Evolutionary conservation across 2,888 invertebrate genomes (phyloP).

Genomic region (Scaptomyza reducta): DNA sequence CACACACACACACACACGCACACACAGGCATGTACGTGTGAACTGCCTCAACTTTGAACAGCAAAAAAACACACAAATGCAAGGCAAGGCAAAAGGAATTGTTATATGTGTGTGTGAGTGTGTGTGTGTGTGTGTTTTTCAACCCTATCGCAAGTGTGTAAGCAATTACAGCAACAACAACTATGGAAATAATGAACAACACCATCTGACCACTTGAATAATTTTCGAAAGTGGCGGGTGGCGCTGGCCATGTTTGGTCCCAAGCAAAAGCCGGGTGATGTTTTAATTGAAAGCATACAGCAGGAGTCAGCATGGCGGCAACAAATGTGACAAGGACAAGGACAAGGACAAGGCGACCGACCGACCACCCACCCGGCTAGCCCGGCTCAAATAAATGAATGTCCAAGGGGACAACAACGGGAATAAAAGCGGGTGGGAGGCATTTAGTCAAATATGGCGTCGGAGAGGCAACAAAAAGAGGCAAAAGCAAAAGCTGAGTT

Average conservation of each 20-base stretch:
- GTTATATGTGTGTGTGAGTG: constrained; percentile 23
- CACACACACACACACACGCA: not conserved
- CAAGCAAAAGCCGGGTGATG: constrained; percentile 55
- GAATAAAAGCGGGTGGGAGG: not conserved
- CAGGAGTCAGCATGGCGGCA: constrained; percentile 51
- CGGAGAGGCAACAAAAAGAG: constrained; percentile 42
- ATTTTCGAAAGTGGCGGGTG: constrained; percentile 56
- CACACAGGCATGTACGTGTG: constrained; percentile 27
- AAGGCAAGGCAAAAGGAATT: constrained; percentile 14
- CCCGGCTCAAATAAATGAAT: not conserved
- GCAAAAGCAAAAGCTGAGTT: constrained; percentile 1
- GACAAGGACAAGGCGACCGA: constrained; percentile 34
- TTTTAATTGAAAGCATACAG: constrained; percentile 71
- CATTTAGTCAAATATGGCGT: constrained; percentile 61
- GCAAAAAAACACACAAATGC: constrained; percentile 29
- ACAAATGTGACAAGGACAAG: constrained; percentile 44
- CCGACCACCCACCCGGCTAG: constrained; percentile 27
- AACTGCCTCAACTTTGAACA: constrained; percentile 45
- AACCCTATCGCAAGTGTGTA: constrained; percentile 67
- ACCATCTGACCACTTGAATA: constrained; percentile 79
- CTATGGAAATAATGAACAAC: constrained; percentile 75
- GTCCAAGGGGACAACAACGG: constrained; percentile 1
- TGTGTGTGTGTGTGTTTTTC: constrained; percentile 46
- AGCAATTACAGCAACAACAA: constrained; percentile 56
- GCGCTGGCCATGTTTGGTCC: constrained; percentile 9